Conservation (phyloP, 2,113 vertebrate species). For the Columba livia region DNA sequence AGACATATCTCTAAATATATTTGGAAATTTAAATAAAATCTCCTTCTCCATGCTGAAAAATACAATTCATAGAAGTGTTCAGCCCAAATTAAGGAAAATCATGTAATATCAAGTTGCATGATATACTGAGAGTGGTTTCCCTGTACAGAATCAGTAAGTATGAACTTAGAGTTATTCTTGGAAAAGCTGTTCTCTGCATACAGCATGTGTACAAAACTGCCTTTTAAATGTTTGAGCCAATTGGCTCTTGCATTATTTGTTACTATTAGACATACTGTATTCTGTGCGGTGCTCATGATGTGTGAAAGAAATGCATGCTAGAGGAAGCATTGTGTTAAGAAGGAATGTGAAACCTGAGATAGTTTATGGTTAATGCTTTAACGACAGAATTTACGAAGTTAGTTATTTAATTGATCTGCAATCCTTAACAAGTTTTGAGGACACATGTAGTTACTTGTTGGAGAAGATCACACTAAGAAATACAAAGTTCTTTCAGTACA, state of each 20-base stretch:
- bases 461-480: background rate
- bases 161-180: background rate
- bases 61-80: background rate
- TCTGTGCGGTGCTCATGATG: background rate
- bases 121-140: background rate
- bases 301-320: background rate
- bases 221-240: background rate
- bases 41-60: background rate
- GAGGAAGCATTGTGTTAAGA: background rate
- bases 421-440: background rate
- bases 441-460: background rate
- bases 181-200: background rate
- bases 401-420: background rate
- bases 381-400: background rate
- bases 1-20: background rate
- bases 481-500: accelerated
- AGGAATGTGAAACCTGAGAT: background rate
- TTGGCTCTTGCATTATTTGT: background rate
- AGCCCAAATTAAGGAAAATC: background rate
- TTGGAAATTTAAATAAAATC: background rate
- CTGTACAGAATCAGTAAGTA: background rate
- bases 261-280: background rate
- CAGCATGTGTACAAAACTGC: background rate
- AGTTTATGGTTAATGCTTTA: background rate
- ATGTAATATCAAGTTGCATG: background rate